Evolutionary conservation across 1,140 invertebrate species (phyloP), one percentile per base, ranked within the genome.

Genomic region (Drosophila azteca): DNA sequence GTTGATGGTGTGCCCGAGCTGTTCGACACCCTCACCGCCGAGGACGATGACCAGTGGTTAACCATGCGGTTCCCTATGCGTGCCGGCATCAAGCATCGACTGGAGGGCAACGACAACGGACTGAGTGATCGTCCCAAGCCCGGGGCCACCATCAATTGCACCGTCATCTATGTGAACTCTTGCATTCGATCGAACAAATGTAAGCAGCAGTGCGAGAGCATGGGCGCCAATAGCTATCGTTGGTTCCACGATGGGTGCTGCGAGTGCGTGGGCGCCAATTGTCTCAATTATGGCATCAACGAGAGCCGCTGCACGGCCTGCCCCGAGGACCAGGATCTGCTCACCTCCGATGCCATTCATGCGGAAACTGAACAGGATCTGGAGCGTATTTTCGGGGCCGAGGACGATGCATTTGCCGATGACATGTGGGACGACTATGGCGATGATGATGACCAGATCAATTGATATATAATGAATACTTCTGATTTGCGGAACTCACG

Each of bases 171-270:
- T 90, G 95, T 98, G 95, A 95, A 96, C 26, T 94, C 97, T 74
- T 99, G 98, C 91, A 96, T 96, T 93, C 96, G 97, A 2, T 95
- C 95, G 92, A 95, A 95, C 84, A 98, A 98, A 89, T 99, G 91
- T 61, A 72, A 64, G 15, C 66, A 89, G 45, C 83, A 91, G 53
- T 92, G 91, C 60, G 83, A 91, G 26, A 91, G 84, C 51, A 92
- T 92, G 91, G 91, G 91, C 0, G 84, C 90, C n/a, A 91, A 73
- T 50, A 91, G 90, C 51, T 91, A 91, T 67, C 84, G 97, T 77
- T 98, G 97, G 97, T 99, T 99, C 92, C 97, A 98, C 91, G 96
- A 98, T 91, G 97, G 97, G 4, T 99, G 98, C 90, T 99, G 98
- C 92, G 96, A 99, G 92, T 99, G 98, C 91, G 94, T 99, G 51